These are phyloP conservation scores for Ashinkailepas kermadecensis DNA, from an alignment of 2,888 invertebrate species.

Conservation along the genomic window DNA sequence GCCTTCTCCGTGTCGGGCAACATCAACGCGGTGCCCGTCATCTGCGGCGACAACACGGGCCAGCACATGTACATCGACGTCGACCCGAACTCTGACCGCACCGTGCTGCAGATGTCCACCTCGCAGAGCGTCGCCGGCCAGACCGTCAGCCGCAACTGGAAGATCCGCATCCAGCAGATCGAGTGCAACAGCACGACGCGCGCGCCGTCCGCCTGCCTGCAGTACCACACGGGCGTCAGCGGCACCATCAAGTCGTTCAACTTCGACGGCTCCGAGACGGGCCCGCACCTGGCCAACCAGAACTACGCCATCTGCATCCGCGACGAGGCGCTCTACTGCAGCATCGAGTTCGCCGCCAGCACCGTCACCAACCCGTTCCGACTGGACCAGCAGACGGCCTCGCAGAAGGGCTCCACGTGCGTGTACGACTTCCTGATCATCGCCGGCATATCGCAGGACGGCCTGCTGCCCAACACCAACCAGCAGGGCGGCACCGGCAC, in stretches of 20 bases:
- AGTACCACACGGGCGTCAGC: conserved; percentile 16
- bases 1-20: conserved; percentile 63
- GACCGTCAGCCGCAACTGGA: conserved; percentile 3
- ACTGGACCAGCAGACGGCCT: background rate
- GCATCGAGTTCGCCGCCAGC: conserved; percentile 13
- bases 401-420: background rate
- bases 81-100: conserved; percentile 26
- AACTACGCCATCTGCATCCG: conserved; percentile 21
- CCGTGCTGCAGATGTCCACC: conserved; percentile 8
- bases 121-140: background rate
- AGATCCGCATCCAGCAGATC: conserved; percentile 24
- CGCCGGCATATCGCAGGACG: background rate
- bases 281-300: conserved; percentile 7
- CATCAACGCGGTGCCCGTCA: conserved; percentile 56
- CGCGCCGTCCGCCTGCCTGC: conserved; percentile 13
- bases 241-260: conserved; percentile 16
- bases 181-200: conserved; percentile 23
- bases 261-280: conserved; percentile 4
- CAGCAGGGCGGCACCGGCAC: background rate
- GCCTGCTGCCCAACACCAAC: background rate
- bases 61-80: conserved; percentile 48
- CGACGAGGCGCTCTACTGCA: conserved; percentile 19
- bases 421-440: background rate
- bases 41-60: conserved; percentile 69
- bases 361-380: background rate